Evolutionary conservation across 2,797 vertebrate species (phyloP).

Genomic region (Pipistrellus kuhlii): DNA sequence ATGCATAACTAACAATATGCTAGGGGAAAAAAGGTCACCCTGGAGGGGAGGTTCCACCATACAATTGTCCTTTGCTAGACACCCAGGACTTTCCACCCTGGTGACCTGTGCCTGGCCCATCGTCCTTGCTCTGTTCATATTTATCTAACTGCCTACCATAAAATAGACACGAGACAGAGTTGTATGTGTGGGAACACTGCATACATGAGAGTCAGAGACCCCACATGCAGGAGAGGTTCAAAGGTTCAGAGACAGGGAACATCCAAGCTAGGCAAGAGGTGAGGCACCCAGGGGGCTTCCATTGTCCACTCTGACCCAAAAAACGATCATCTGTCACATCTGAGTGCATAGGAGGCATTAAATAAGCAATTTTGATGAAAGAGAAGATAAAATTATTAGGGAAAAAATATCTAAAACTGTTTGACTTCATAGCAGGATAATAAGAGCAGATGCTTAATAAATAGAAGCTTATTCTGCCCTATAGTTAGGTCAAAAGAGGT

Average conservation of each 20-base stretch:
- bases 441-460: neutral
- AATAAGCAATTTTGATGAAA: neutral
- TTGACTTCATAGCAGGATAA: neutral
- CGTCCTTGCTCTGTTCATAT: neutral
- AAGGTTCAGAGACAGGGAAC: neutral
- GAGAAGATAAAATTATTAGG: neutral
- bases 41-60: neutral
- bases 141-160: neutral
- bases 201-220: neutral
- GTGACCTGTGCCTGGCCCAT: neutral
- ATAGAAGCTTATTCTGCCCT: neutral
- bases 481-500: neutral
- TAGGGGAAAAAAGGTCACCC: no score
- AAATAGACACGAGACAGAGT: neutral
- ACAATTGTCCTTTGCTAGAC: neutral
- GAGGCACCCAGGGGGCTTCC: no score
- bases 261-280: neutral
- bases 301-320: neutral
- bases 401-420: neutral
- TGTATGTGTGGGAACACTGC: neutral
- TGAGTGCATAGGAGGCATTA: neutral
- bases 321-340: neutral
- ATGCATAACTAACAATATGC: neutral
- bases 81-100: neutral
- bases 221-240: neutral